phyloP scores from a whole-genome alignment of 2,888 invertebrate genomes.

The Netelia melanura region DNA sequence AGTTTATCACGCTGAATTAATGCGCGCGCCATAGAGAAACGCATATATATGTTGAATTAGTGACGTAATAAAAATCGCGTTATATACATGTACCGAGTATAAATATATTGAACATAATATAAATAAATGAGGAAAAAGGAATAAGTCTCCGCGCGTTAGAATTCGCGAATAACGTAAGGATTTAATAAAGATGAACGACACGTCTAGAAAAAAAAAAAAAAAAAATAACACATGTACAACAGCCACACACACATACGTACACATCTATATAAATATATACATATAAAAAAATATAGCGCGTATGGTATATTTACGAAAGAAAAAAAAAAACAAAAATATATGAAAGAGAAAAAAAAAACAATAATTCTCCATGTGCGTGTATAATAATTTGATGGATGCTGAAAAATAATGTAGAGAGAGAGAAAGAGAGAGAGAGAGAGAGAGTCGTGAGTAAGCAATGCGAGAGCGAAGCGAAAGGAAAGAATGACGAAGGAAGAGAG shows the following conservation, averaged over 20 bases:
- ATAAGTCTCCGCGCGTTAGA: constrained; percentile 47
- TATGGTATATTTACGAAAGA: constrained; percentile 42
- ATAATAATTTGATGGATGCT: constrained; percentile 65
- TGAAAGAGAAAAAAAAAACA: constrained; percentile 57
- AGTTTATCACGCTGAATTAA: not conserved
- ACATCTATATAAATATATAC: constrained; percentile 57
- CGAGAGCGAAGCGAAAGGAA: constrained; percentile 42
- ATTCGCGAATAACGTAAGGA: constrained; percentile 46
- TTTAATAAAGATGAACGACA: constrained; percentile 36
- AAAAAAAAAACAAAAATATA: constrained; percentile 45
- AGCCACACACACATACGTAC: constrained; percentile 40
- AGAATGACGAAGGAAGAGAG: constrained; percentile 41
- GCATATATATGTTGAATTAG: constrained; percentile 2
- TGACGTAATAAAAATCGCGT: constrained; percentile 8
- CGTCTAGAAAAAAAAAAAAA: constrained; percentile 49
- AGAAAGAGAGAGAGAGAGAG: constrained; percentile 29
- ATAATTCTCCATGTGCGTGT: constrained; percentile 69
- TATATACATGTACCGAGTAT: constrained; percentile 39
- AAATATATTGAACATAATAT: constrained; percentile 61
- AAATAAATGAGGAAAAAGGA: constrained; percentile 54
- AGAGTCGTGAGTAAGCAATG: constrained; percentile 23
- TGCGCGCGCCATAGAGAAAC: not conserved
- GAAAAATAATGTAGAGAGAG: constrained; percentile 12
- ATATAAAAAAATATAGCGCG: constrained; percentile 41
- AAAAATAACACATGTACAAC: constrained; percentile 41